Base-by-base conservation (phyloP, 1,140 invertebrate species). In the Drosophila azteca region DNA sequence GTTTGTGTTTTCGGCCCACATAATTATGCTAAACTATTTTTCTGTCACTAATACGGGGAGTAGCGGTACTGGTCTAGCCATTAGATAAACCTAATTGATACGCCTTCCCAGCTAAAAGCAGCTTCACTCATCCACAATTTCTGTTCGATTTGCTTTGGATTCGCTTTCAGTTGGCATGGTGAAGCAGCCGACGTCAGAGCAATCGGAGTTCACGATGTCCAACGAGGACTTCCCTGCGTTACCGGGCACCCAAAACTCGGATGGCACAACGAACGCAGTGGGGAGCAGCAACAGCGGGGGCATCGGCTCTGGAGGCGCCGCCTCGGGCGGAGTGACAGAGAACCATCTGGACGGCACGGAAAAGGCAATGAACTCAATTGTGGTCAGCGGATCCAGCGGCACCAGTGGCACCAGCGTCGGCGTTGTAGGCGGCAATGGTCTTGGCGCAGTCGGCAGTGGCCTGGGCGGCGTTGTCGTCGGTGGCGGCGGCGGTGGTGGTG, bases 201-300 rank as follows among this genome's bases (percentile, higher is more conserved):
- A 97, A 77, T 97, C 95, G 83, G 98, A 99, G 93, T 99, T 99
- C 93, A 97, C 97, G 75, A 99, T 99, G 95, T 98, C 97, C 79
- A 97, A 96, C 76, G 98, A 99, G 93, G 99, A 99, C 93, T 99
- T 99, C 93, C 98, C 98, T 73, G 98, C 99, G 90, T 94, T 99
- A 92, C 99, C 95, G 65, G 95, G 95, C 92, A 96, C 94, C 79
- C 90, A 91, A 63, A 90, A 90, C 66, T 90, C 89, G 45, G 91
- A 92, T 60, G 93, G 93, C 73, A 94, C 94, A 81, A 94, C 94
- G 89, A 91, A 88, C 52, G 68, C 88, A 48, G 80, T 85, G 60
- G 79, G 85, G 45, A 77, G 61, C 43, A 70, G 71, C 58, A 73
- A 74, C 43, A 62, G 65, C 46, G 81, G 71, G 22, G 63, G 68